phyloP scores from a whole-genome alignment of 2,797 vertebrate genomes.

The Ctenopoma kingsleyae region DNA sequence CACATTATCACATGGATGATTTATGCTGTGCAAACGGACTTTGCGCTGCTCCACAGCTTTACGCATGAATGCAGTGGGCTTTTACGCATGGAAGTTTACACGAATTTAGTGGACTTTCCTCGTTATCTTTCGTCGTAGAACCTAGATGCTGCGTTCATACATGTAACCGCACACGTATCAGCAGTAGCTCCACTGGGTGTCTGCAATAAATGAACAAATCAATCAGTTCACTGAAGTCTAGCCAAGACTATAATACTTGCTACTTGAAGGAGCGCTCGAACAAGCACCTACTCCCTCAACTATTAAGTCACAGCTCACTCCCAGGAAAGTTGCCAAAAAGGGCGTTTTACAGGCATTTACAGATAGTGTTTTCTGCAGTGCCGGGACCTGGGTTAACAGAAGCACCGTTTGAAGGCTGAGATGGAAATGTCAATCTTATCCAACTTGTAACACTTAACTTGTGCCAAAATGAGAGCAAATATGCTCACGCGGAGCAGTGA shows the following conservation, averaged over 20 bases:
- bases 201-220: slow-evolving; percentile 25
- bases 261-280: slow-evolving; percentile 45
- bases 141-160: slow-evolving; percentile 28
- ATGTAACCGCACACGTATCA: slow-evolving; percentile 45
- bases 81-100: slow-evolving; percentile 58
- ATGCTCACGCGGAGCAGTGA: background rate
- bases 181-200: slow-evolving; percentile 59
- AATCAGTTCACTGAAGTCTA: slow-evolving; percentile 57
- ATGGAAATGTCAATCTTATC: background rate
- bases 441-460: background rate
- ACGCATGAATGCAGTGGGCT: slow-evolving; percentile 47
- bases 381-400: slow-evolving; percentile 28
- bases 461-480: background rate
- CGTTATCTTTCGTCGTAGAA: slow-evolving; percentile 13
- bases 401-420: slow-evolving; percentile 20
- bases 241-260: slow-evolving; percentile 46
- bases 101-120: slow-evolving; percentile 3
- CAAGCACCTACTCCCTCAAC: slow-evolving; percentile 36
- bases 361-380: slow-evolving; percentile 32
- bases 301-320: slow-evolving; percentile 47
- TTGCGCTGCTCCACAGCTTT: slow-evolving; percentile 51
- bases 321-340: slow-evolving; percentile 59
- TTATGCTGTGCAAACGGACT: slow-evolving; percentile 45
- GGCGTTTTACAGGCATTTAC: slow-evolving; percentile 59
- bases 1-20: slow-evolving; percentile 58